Conservation (phyloP, 1,140 invertebrate genomes). For the Stenopsyche tienmushanensis region DNA sequence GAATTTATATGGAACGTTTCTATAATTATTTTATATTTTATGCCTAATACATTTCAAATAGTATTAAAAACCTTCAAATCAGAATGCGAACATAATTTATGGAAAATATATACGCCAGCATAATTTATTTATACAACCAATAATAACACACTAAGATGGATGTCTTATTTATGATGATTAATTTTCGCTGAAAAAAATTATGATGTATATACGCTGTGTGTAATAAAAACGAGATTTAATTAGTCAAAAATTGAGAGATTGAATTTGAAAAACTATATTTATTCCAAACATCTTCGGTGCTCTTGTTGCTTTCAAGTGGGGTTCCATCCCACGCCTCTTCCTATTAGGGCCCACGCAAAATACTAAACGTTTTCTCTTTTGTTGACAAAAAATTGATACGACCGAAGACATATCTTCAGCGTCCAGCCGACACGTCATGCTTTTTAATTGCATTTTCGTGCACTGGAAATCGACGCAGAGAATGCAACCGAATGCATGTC, state of each 20-base stretch:
- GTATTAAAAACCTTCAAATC: too few relatives aligned
- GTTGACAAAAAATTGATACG: background rate
- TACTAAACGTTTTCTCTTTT: background rate
- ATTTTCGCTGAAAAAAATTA: background rate
- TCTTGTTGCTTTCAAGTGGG: background rate
- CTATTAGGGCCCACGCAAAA: slow-evolving; percentile 6
- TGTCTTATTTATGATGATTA: background rate
- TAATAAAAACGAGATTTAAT: too few relatives aligned
- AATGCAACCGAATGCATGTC: slow-evolving; percentile 1
- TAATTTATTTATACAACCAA: background rate
- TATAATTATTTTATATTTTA: too few relatives aligned
- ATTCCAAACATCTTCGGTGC: background rate
- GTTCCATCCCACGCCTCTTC: background rate
- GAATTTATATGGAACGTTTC: too few relatives aligned
- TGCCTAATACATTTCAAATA: too few relatives aligned
- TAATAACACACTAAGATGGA: background rate
- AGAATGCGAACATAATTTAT: too few relatives aligned
- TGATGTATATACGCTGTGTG: too few relatives aligned
- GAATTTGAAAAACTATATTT: background rate
- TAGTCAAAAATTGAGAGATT: background rate
- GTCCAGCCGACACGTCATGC: too few relatives aligned
- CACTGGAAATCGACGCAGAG: background rate
- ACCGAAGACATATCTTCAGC: background rate
- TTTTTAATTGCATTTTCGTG: too few relatives aligned
- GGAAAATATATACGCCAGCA: too few relatives aligned